Evolutionary conservation across 2,113 vertebrate species (phyloP), one percentile per base, ranked within the genome.

Genomic region (Nibea coibor): DNA sequence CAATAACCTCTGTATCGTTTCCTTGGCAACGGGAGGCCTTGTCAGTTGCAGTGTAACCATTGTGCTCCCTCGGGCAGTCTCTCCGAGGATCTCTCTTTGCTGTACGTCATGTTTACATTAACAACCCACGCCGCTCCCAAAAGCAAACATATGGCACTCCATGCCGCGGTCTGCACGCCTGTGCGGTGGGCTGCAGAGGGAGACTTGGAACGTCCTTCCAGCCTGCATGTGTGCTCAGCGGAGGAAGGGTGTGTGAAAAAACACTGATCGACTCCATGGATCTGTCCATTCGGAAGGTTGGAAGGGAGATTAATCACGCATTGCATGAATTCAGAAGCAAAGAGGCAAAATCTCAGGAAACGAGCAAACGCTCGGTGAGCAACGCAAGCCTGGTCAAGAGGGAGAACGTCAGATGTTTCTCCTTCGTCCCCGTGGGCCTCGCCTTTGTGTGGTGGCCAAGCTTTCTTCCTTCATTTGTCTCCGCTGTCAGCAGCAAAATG

Each of bases 401-500:
- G 63, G 64, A 54, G 83, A 82, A 73, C 56, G 72, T 87, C 61
- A 64, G 63, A 76, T 66, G 67, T 54, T 71, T 59, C 53, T 71
- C 19, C 48, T 70, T 48, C 12, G 9, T 85, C 64, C 62, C 42
- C 43, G 2, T 5, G 56, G 85, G 82, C 73, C 83, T 76, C 48
- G 56, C 82, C 69, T 87, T 72, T 82, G 75, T 90, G 79, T 47
- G 73, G 82, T 72, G 61, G 75, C 80, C 45, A 28, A 58, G 78
- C 82, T 79, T 75, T 80, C 57, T 77, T 80, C 76, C 68, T 64
- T 78, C 86, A 88, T 91, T 89, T 83, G 70, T 90, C 87, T 91
- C 64, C 48, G 69, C 85, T 89, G 88, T 90, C 88, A 88, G 72
- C 54, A 19, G 58, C 72, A 80, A 91, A 92, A 86, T 90, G 82